Conservation (phyloP, 2,797 vertebrate species). For the Phoeniculus purpureus region DNA sequence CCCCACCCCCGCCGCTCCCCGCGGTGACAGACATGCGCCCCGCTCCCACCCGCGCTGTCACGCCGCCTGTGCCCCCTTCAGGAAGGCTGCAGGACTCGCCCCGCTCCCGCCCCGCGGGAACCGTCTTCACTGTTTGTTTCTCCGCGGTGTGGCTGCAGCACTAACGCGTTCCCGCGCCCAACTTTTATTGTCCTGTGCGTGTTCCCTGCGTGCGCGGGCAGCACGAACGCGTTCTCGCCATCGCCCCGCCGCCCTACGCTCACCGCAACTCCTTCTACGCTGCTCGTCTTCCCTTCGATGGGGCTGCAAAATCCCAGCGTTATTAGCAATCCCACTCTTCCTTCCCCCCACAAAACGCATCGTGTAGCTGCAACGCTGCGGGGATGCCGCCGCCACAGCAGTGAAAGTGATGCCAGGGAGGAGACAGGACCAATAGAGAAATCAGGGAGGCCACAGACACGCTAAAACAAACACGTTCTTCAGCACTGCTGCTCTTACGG, state of each 20-base stretch:
- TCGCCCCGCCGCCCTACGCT: background rate
- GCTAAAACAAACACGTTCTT: background rate
- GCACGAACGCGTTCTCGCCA: slow-evolving; percentile 4
- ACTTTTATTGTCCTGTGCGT: slow-evolving; percentile 43
- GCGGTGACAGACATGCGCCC: slow-evolving; percentile 37
- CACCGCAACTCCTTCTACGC: slow-evolving; percentile 13
- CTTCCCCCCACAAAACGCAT: background rate
- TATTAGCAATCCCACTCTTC: slow-evolving; percentile 4
- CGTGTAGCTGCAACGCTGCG: background rate
- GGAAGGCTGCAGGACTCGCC: slow-evolving; percentile 30
- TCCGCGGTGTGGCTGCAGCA: slow-evolving; percentile 28
- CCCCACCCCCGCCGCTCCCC: background rate
- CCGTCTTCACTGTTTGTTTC: slow-evolving; percentile 54
- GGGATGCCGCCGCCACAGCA: background rate
- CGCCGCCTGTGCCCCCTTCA: slow-evolving; percentile 40
- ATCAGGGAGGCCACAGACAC: background rate
- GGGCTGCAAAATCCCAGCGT: slow-evolving; percentile 27
- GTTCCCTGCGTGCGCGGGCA: slow-evolving; percentile 24
- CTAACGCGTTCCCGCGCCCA: slow-evolving; percentile 38
- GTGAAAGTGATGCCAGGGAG: background rate
- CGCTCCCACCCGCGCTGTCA: slow-evolving; percentile 51
- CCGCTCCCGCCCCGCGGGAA: background rate
- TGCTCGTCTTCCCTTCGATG: slow-evolving; percentile 17
- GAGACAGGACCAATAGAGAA: background rate
- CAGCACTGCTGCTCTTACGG: background rate